Evolutionary conservation across 2,113 vertebrate genomes (phyloP), one percentile per base, ranked within the genome.

Genomic region (Onychostruthus taczanowskii): DNA sequence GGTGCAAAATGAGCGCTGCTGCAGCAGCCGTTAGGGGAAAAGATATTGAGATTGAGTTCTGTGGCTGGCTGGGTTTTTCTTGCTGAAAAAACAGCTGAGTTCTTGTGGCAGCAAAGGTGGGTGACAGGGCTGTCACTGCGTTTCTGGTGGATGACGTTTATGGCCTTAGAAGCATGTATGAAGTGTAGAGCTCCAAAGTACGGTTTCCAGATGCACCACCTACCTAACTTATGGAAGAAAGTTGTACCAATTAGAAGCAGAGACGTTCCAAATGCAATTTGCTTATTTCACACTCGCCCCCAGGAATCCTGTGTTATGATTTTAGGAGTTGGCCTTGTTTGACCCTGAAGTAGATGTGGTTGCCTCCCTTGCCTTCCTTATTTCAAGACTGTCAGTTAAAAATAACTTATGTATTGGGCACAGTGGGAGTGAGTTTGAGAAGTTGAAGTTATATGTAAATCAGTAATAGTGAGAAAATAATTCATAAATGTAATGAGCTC

Each of bases 241-340:
- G 52, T 62, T n/a, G 39, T 77, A 93, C 92, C 82, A 63, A 52
- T 72, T 41, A 81, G 89, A 84, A 75, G 49, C 1, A 89, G 88
- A 68, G 73, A 76, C 0, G 2, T 72, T 96, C 68, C 49, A 37
- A 84, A 75, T 64, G 92, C 64, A 90, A 49, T 89, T 92, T 95
- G 93, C 94, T 90, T 87, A 28, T 90, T 93, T 96, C 83, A 64
- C 92, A 44, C 92, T 90, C 73, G n/a, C 95, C 96, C 80, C 88
- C 90, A 87, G 94, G 93, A 96, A 92, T 94, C 90, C 52, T 87
- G 49, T 90, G 76, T 92, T 96, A 92, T 93, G 93, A 92, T 96
- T 96, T 86, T 87, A 84, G 63, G 94, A 92, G 73, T 1, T 95
- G 88, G 72, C 92, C 92, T 69, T 9, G 41, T 92, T 90, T 90